Conservation (phyloP, 2,797 vertebrate species). For the Phylloscopus collybita region DNA sequence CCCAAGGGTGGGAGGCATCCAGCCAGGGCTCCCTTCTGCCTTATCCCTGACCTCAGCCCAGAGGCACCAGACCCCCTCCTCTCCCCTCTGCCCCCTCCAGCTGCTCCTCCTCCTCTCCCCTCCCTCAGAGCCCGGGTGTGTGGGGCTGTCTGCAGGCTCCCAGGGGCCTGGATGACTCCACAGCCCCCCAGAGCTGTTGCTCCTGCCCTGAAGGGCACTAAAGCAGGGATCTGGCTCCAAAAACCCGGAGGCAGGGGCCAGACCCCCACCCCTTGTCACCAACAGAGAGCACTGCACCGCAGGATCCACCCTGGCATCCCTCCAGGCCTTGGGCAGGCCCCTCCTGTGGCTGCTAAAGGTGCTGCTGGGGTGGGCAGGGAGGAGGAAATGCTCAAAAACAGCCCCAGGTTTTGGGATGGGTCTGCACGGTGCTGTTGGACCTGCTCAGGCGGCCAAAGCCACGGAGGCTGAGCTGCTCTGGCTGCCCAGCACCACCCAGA, state of each 20-base stretch:
- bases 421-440: not conserved
- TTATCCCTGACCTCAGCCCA: not conserved
- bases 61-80: not conserved
- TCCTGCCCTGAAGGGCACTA: not conserved
- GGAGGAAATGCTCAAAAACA: not conserved
- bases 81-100: not conserved
- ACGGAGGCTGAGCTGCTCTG: not conserved
- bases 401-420: rapidly evolving
- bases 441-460: not conserved
- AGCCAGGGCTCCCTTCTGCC: not conserved
- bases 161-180: not conserved
- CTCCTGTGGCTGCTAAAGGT: not conserved
- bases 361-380: not conserved
- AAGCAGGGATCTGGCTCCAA: not conserved
- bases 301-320: not conserved
- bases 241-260: not conserved
- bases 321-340: not conserved
- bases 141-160: not conserved
- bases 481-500: not conserved
- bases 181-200: rapidly evolving
- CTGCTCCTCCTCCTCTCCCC: not conserved
- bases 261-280: rapidly evolving
- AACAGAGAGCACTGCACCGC: not conserved
- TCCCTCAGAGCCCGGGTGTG: not conserved
- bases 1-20: not conserved